Base-by-base conservation (phyloP, 2,797 vertebrate species). In the Limosa lapponica region DNA sequence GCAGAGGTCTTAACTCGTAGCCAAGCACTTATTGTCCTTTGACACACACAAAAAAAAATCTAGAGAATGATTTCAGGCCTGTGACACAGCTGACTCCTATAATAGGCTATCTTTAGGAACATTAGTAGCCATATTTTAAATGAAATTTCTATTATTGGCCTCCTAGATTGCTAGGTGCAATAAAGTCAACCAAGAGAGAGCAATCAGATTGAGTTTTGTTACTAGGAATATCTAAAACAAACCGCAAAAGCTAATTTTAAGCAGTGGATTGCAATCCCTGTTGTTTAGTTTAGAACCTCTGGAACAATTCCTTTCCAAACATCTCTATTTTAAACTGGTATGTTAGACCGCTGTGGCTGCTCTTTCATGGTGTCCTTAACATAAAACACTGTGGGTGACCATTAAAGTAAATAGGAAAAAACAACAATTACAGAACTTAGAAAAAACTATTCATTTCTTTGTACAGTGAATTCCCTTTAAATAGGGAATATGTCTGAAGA, bases 231-330 rank as follows among this genome's bases (percentile, higher is more conserved):
- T 65, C 66, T 87, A 54, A 72, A 97, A 75, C 61, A 92, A 88
- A 75, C 94, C 87, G 59, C 82, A 86, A 75, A 96, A 77, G 55
- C 66, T 93, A 77, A 95, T 89, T 96, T 96, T 96, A 92, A 95
- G 74, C 80, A 69, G 59, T 81, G 61, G 59, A 12, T 72, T 93
- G 36, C 91, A 93, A 89, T 89, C 74, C 34, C 14, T 36, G 37
- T 80, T 94, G 51, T 95, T 85, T 85, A 44, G 49, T 95, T 94
- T 92, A 94, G 67, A 87, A 61, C 27, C 54, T 86, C 49, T 85
- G 39, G 70, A 88, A 32, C 17, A 82, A 86, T 73, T 86, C 17
- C 32, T 86, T 87, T 96, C 87, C 54, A 87, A 95, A 70, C 3
- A 3, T 73, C 20, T 46, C 90, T 96, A 73, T 96, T 96, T 97